Base-by-base conservation (phyloP, 2,888 invertebrate genomes). In the Pterostichus madidus region DNA sequence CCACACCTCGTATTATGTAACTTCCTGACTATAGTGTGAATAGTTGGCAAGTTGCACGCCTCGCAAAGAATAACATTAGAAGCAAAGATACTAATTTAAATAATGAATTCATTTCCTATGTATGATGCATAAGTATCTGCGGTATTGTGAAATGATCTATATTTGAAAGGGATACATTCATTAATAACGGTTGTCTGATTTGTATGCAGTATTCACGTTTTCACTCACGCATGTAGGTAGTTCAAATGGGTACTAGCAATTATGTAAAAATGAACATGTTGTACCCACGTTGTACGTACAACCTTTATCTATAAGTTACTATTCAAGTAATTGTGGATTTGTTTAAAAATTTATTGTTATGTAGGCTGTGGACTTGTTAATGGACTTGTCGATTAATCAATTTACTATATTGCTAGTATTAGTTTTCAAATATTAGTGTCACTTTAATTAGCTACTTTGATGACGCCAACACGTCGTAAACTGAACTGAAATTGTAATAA, bases 71-170 rank as follows among this genome's bases (percentile, higher is more conserved):
- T n/a, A 49, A 5, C 11, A 56, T 56, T 8, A 56, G 17, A 17
- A 13, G 15, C 13, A n/a, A 64, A 56, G 17, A 17, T 3, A 13
- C 13, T 35, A 64, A 35, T 64, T 64, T 35, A n/a, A 13, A 64
- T 64, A 64, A 13, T 17, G 7, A 35, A 39, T 35, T 64, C 64
- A 44, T 64, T 32, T 52, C 52, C 56, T 56, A 17, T 17, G 15
- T 39, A 39, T 39, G 31, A 64, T 59, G 13, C 64, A 64, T 32
- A 15, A 71, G 44, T 71, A 44, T 13, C 39, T 44, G 15, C 15
- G 11, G 6, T 13, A 44, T 71, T 71, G 44, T 44, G 68, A 71
- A 71, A 71, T 71, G 68, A 15, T 71, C 68, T 71, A 71, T 71
- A 71, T 71, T 39, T 17, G 68, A 44, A 17, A 44, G 68, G 44